Percentiles rank a stretch among this genome's conserved stretches.
phyloP scores from a whole-genome alignment of 2,797 vertebrate species.

The Etheostoma perlongum region DNA sequence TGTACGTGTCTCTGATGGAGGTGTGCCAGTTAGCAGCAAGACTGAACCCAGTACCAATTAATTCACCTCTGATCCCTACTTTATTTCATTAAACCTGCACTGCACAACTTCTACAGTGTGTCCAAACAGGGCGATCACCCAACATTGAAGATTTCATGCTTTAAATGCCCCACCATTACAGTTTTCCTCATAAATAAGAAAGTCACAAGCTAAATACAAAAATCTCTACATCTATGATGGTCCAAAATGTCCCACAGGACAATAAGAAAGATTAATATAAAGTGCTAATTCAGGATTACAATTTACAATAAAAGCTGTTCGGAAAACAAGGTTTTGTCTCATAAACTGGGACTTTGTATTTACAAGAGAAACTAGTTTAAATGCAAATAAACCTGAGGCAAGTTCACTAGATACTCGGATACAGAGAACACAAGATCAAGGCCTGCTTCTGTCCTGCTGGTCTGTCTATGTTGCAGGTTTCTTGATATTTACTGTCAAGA shows the following conservation, averaged over 20 bases:
- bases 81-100: not conserved
- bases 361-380: conserved; percentile 19
- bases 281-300: not conserved
- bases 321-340: not conserved
- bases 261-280: not conserved
- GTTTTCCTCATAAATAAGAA: not conserved
- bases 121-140: not conserved
- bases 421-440: conserved; percentile 52
- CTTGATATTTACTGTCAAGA: conserved; percentile 14
- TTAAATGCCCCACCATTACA: not conserved
- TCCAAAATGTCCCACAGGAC: not conserved
- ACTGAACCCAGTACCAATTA: conserved; percentile 10
- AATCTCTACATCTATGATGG: not conserved
- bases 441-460: not conserved
- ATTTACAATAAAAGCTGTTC: not conserved
- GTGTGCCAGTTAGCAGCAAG: conserved; percentile 2
- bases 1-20: not conserved
- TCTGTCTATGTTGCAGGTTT: conserved; percentile 20
- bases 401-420: conserved; percentile 15
- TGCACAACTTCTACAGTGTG: not conserved
- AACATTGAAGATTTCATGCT: not conserved
- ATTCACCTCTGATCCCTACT: not conserved
- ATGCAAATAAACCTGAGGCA: conserved; percentile 25
- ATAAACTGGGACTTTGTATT: not conserved
- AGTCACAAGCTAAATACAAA: not conserved